These are phyloP conservation scores for Ataeniobius toweri DNA, from an alignment of 2,797 vertebrate genomes.

Conservation along the genomic window DNA sequence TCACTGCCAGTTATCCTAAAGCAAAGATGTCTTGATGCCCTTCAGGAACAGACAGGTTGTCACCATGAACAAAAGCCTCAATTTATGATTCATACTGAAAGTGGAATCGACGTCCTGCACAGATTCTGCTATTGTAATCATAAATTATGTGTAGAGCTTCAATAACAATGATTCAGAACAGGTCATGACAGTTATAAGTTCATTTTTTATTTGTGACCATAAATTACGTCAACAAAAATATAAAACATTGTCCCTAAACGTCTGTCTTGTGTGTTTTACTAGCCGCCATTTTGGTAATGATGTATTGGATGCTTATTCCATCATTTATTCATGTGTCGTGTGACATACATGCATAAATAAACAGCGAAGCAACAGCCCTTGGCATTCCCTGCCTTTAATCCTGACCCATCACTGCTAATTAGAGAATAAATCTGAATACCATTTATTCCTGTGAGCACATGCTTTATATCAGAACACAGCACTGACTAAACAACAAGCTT, in stretches of 20 bases:
- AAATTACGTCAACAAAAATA: not conserved
- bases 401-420: slow-evolving; percentile 55
- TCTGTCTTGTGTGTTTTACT: slow-evolving; percentile 16
- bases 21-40: slow-evolving; percentile 51
- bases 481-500: not conserved
- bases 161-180: slow-evolving; percentile 7
- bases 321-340: slow-evolving; percentile 50
- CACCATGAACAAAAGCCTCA: slow-evolving; percentile 35
- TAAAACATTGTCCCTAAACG: slow-evolving; percentile 7
- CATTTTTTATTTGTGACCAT: not conserved
- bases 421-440: slow-evolving; percentile 45
- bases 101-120: slow-evolving; percentile 31
- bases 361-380: slow-evolving; percentile 23
- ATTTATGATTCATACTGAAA: slow-evolving; percentile 39
- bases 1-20: slow-evolving; percentile 55
- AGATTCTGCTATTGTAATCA: slow-evolving; percentile 31
- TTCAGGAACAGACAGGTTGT: slow-evolving; percentile 64
- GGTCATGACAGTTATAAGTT: not conserved
- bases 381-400: slow-evolving; percentile 38
- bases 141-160: slow-evolving; percentile 21
- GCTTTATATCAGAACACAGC: slow-evolving; percentile 15
- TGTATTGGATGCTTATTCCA: slow-evolving; percentile 34
- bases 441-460: slow-evolving; percentile 25
- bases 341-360: slow-evolving; percentile 27
- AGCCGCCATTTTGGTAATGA: slow-evolving; percentile 27